phyloP scores from a whole-genome alignment of 2,113 vertebrate genomes.

The Sminthopsis crassicaudata region DNA sequence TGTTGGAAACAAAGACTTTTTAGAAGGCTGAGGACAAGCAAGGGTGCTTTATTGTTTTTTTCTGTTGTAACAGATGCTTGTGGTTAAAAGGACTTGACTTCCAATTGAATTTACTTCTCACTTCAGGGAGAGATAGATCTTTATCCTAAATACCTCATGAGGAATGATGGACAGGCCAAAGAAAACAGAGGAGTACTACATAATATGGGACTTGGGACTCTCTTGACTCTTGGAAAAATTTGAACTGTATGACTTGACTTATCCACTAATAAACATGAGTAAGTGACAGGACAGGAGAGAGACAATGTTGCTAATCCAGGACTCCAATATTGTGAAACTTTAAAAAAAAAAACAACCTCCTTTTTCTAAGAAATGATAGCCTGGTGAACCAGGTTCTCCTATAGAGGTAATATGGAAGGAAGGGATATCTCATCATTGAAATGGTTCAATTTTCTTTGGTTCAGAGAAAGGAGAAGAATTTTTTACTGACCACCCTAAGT shows the following conservation, averaged over 20 bases:
- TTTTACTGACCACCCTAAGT: background rate
- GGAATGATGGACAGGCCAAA: background rate
- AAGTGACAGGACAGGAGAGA: background rate
- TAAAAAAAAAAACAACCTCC: background rate
- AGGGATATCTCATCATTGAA: background rate
- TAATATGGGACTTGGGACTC: constrained; percentile 9
- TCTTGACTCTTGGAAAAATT: background rate
- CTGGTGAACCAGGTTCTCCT: background rate
- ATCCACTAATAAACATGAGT: background rate
- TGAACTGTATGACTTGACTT: background rate
- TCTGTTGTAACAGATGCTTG: background rate
- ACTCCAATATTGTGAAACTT: background rate
- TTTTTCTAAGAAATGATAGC: background rate
- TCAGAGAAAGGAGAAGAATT: background rate
- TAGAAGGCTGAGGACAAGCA: background rate
- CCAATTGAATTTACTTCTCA: background rate
- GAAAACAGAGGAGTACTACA: background rate
- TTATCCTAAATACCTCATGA: background rate
- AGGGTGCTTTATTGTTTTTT: background rate
- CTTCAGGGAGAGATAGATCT: background rate
- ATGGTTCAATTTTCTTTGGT: background rate
- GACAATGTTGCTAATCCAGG: background rate
- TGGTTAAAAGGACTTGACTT: constrained; percentile 1
- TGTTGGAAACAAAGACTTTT: background rate
- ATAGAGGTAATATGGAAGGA: background rate